Conservation (phyloP, 2,888 invertebrate genomes). For the Cancer borealis region DNA sequence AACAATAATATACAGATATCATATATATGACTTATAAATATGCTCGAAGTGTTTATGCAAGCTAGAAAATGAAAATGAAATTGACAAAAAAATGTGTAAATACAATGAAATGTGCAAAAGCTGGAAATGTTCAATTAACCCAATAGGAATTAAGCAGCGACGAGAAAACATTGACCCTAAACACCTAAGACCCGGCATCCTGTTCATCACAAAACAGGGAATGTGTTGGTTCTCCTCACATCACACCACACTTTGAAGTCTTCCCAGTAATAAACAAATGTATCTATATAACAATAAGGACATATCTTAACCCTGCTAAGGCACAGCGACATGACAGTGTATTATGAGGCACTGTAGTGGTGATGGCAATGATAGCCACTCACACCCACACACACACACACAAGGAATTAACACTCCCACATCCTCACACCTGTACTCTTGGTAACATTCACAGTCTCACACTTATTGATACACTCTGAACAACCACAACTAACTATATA, state of each 20-base stretch:
- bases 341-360: background rate
- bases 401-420: background rate
- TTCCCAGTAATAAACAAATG: background rate
- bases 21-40: background rate
- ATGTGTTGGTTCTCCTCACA: background rate
- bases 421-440: background rate
- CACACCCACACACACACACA: background rate
- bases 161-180: background rate
- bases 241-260: background rate
- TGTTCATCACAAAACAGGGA: background rate
- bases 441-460: background rate
- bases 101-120: slow-evolving; percentile 26
- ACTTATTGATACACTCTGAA: background rate
- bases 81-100: background rate
- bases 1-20: background rate
- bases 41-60: background rate
- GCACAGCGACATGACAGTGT: background rate
- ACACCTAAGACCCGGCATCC: background rate
- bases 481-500: background rate
- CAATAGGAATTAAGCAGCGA: background rate
- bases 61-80: background rate
- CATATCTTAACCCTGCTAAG: background rate
- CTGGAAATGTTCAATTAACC: background rate
- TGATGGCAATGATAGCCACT: background rate
- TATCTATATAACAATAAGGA: background rate